A percentile compares a stretch with the other conserved stretches of the same genome.
Conservation (phyloP, 2,113 vertebrate species). For the Sceloporus tristichus region DNA sequence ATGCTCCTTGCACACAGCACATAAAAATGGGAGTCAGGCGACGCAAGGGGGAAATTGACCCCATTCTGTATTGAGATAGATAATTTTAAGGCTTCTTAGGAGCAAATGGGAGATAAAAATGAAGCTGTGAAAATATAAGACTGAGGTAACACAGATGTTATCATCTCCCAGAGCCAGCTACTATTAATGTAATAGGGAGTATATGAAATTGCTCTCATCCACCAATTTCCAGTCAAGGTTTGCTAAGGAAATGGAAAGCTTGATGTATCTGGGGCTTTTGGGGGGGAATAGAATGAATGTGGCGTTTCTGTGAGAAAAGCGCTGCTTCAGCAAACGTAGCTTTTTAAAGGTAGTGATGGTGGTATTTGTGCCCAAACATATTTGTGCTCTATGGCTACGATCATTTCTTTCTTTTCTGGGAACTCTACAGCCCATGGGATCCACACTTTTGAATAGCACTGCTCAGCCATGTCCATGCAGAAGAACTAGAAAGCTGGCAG, state of each 20-base stretch:
- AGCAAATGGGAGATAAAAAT: conserved; percentile 53
- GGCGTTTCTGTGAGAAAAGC: neutral
- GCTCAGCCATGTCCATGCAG: too few relatives aligned
- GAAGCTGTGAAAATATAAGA: conserved; percentile 35
- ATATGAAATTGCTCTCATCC: conserved; percentile 41
- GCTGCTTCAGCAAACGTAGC: neutral
- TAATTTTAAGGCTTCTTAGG: conserved; percentile 42
- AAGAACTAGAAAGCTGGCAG: too few relatives aligned
- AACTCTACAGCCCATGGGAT: neutral
- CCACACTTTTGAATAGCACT: too few relatives aligned
- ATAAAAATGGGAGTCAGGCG: conserved; percentile 16
- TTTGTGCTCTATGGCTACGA: neutral
- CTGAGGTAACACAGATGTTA: neutral
- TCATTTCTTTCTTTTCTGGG: too few relatives aligned
- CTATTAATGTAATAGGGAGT: neutral
- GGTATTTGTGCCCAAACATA: neutral
- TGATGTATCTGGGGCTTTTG: too few relatives aligned
- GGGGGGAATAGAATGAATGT: neutral
- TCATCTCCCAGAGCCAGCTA: conserved; percentile 11
- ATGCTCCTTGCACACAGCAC: fast-evolving
- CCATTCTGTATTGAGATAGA: neutral
- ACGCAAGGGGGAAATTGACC: conserved; percentile 39
- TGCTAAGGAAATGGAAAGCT: conserved; percentile 44
- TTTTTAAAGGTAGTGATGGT: neutral
- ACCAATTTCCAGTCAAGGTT: conserved; percentile 36